Evolutionary conservation across 35 echinoderm and acorn worm species (phyloP).

Genomic region (Diadema setosum): DNA sequence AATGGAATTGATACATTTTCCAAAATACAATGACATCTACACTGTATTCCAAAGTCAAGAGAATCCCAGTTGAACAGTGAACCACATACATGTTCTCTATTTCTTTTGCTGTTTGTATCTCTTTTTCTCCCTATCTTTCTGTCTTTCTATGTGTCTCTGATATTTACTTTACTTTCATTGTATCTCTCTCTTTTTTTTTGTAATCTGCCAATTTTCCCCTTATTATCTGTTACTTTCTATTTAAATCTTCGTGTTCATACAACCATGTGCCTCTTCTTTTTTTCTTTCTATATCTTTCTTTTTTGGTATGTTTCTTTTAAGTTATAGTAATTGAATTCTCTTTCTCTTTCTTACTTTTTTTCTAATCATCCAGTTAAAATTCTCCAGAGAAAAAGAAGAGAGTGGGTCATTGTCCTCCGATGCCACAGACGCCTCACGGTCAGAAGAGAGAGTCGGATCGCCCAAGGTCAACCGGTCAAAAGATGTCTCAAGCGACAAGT

Average conservation of each 20-base stretch:
- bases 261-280: background rate
- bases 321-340: background rate
- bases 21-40: too few species aligned
- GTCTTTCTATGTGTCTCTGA: too few species aligned
- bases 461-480: conserved; percentile 32
- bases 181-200: too few species aligned
- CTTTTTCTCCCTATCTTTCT: too few species aligned
- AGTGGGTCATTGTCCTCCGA: conserved; percentile 70
- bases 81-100: too few species aligned
- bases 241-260: background rate
- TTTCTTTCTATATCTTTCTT: background rate
- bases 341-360: background rate
- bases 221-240: too few species aligned
- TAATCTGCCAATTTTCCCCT: too few species aligned
- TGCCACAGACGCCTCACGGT: conserved; percentile 45
- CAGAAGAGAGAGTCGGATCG: conserved; percentile 51
- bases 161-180: too few species aligned
- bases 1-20: too few species aligned
- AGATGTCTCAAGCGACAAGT: conserved; percentile 12
- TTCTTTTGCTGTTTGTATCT: too few species aligned
- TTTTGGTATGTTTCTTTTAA: background rate
- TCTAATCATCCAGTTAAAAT: conserved; percentile 88
- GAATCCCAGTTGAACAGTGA: too few species aligned
- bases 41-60: too few species aligned
- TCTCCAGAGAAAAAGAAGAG: conserved; percentile 70